Evolutionary conservation across 2,797 vertebrate genomes (phyloP).

Genomic region (Lutjanus argentimaculatus): DNA sequence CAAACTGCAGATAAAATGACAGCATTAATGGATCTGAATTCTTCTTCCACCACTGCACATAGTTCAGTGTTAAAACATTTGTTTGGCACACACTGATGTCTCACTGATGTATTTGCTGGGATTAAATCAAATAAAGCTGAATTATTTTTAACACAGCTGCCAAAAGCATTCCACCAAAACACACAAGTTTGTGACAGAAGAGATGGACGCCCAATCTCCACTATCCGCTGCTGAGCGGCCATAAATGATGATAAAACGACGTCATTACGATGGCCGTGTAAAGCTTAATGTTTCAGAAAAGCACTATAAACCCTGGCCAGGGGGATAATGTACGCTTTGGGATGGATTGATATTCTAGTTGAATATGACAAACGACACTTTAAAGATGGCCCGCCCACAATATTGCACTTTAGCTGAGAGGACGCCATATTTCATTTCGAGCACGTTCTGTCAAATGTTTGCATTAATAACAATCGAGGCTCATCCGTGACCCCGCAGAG

Average conservation of each 20-base stretch:
- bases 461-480: slow-evolving; percentile 68
- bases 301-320: slow-evolving; percentile 53
- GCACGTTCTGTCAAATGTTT: slow-evolving; percentile 73
- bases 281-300: slow-evolving; percentile 76
- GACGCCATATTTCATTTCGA: slow-evolving; percentile 66
- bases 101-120: not conserved
- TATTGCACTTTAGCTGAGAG: slow-evolving; percentile 69
- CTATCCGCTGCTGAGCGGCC: slow-evolving; percentile 27
- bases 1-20: not conserved
- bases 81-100: not conserved
- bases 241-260: slow-evolving; percentile 72
- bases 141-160: slow-evolving; percentile 33
- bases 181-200: slow-evolving; percentile 36
- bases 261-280: slow-evolving; percentile 60
- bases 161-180: slow-evolving; percentile 34
- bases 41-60: not conserved
- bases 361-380: slow-evolving; percentile 79
- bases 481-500: slow-evolving; percentile 66
- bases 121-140: slow-evolving; percentile 43
- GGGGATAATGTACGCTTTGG: slow-evolving; percentile 45
- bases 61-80: slow-evolving; percentile 3
- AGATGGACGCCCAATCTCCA: slow-evolving; percentile 22
- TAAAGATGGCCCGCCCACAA: slow-evolving; percentile 71
- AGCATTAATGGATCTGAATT: not conserved
- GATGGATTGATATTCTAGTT: slow-evolving; percentile 75